Base-by-base conservation (phyloP, 2,797 vertebrate genomes). In the Paedocypris micromegethes region DNA sequence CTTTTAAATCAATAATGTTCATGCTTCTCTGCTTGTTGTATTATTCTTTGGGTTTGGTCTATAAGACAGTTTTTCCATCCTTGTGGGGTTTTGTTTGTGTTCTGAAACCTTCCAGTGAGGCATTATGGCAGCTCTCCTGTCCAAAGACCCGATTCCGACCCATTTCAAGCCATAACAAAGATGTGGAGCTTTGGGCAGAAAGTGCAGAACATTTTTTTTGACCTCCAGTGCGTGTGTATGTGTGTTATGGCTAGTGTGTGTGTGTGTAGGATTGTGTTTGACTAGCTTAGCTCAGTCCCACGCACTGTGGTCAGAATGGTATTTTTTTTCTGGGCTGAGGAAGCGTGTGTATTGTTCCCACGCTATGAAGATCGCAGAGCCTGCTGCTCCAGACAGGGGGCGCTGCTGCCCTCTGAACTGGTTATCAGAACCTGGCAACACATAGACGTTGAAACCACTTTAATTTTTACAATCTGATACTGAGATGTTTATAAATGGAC, bases 321-420 rank as follows among this genome's bases (percentile, higher is more conserved):
- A 72, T 73, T 75, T 65, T 70, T 47, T 68, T 67, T 53, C 46
- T 66, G 23, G 52, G 54, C 44, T 44, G 56, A 77, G 73, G 73
- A 77, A 77, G 69, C 72, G 64, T 71, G 51, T 64, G 60, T 68
- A 48, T 74, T 64, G 70, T 79, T 82, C 79, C 77, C 79, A 80
- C 77, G 69, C 72, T 79, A 54, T 69, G 55, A 39, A 47, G 45
- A 73, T 38, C 9, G 39, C 6, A 40, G 52, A 46, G 60, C 51
- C 40, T 44, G 0, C 6, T 56, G 51, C 46, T 23, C 66, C 51
- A 75, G 75, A 61, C 57, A 70, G 77, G 72, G 73, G 77, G 78
- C 65, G 64, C 66, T 51, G 43, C 49, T 2, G 44, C 53, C 45
- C 47, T 72, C 57, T 42, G 58, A 23, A 44, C 39, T 53, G 6